These are phyloP conservation scores for Nylanderia fulva DNA, from an alignment of 1,140 invertebrate species.

Conservation along the genomic window DNA sequence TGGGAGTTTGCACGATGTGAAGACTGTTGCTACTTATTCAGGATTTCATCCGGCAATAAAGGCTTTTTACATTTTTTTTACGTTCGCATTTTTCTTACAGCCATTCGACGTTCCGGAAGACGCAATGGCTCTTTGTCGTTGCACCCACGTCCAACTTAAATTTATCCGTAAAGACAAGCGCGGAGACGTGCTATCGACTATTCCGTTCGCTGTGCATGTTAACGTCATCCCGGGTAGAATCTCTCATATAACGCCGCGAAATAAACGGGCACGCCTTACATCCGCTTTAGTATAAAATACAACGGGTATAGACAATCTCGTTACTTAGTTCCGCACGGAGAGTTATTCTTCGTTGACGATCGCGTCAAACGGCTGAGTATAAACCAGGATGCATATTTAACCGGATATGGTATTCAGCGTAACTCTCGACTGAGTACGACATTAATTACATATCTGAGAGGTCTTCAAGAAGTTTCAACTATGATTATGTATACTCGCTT, in stretches of 20 bases:
- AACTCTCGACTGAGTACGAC: constrained; percentile 7
- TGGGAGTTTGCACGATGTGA: not conserved
- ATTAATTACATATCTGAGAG: constrained; percentile 32
- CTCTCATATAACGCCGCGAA: constrained; percentile 17
- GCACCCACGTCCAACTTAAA: constrained; percentile 46
- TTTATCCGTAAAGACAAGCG: constrained; percentile 49
- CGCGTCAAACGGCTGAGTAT: constrained; percentile 28
- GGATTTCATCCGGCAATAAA: not conserved
- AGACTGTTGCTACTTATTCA: not conserved
- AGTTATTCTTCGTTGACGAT: constrained; percentile 57
- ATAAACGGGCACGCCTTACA: constrained; percentile 31
- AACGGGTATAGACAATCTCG: constrained; percentile 49
- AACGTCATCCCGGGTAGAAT: constrained; percentile 32
- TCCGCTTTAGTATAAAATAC: constrained; percentile 41
- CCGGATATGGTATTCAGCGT: constrained; percentile 27
- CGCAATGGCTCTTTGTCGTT: constrained; percentile 16
- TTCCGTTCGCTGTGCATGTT: constrained; percentile 14
- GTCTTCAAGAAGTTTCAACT: constrained; percentile 8
- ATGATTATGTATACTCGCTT: not conserved
- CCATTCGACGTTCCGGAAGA: constrained; percentile 1
- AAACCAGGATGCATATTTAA: constrained; percentile 45
- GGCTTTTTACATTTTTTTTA: not conserved
- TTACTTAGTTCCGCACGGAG: constrained; percentile 39
- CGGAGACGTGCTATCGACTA: constrained; percentile 42
- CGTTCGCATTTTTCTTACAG: constrained; percentile 14